Evolutionary conservation across 2,797 vertebrate species (phyloP).

Genomic region (Percopsis omiscomaycus): DNA sequence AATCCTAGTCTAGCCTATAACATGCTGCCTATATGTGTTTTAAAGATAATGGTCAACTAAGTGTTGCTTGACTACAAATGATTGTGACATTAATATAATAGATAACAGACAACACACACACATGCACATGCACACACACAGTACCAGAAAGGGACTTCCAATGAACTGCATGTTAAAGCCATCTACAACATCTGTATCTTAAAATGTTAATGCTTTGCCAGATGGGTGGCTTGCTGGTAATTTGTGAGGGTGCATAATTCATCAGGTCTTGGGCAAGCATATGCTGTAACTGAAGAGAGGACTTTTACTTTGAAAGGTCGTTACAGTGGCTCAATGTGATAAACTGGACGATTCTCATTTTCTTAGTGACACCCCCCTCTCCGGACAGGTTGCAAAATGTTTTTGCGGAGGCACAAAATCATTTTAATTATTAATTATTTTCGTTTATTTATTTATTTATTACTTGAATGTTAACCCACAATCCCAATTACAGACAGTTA

Average conservation of each 20-base stretch:
- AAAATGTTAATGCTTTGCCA: constrained; percentile 72
- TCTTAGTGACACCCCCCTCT: no score
- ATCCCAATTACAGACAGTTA: no score
- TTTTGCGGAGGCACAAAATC: no score
- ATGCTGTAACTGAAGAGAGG: constrained; percentile 45
- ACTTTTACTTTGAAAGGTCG: constrained; percentile 42
- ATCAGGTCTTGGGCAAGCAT: constrained; percentile 52
- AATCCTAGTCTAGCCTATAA: no score
- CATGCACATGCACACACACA: constrained; percentile 10
- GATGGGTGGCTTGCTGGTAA: constrained; percentile 62
- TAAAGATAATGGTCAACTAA: not conserved
- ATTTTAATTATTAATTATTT: no score
- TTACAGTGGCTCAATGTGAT: no score
- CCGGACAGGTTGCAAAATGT: no score
- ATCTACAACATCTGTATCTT: constrained; percentile 68
- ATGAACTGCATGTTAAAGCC: constrained; percentile 54
- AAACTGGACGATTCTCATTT: no score
- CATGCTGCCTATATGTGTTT: no score
- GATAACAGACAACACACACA: constrained; percentile 15
- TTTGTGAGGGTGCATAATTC: constrained; percentile 71
- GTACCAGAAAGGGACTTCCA: constrained; percentile 41
- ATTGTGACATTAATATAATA: constrained; percentile 38
- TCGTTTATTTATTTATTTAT: no score
- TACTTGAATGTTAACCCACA: no score
- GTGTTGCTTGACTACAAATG: not conserved